Percentiles rank a stretch among this genome's conserved stretches.
phyloP scores from a whole-genome alignment of 2,888 invertebrate genomes.

The Drosophila multiciliata region DNA sequence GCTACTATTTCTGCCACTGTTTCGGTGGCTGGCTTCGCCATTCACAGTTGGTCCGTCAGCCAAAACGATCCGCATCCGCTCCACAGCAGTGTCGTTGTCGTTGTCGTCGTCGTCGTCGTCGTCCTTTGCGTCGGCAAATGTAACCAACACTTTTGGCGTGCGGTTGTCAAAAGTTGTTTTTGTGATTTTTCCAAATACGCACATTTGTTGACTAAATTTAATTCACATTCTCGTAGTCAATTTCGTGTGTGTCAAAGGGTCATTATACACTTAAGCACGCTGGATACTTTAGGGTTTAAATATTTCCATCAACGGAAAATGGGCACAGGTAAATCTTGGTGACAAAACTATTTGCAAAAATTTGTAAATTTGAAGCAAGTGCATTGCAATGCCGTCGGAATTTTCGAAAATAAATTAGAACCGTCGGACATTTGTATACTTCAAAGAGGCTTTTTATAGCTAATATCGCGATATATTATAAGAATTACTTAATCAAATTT shows the following conservation, averaged over 20 bases:
- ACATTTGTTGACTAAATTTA: constrained; percentile 3
- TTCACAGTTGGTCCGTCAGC: constrained; percentile 83
- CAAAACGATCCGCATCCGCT: constrained; percentile 71
- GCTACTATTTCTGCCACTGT: constrained; percentile 29
- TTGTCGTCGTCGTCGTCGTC: constrained; percentile 30
- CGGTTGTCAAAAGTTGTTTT: constrained; percentile 32
- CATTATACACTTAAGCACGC: constrained; percentile 66
- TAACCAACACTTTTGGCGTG: constrained; percentile 37
- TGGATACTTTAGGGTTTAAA: constrained; percentile 85
- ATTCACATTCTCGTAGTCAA: constrained; percentile 7
- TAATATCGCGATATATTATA: background rate
- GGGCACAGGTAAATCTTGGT: constrained; percentile 82
- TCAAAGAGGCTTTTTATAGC: background rate
- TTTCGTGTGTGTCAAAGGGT: constrained; percentile 12
- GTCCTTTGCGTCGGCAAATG: constrained; percentile 63
- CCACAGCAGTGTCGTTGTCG: constrained; percentile 40
- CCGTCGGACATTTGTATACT: background rate
- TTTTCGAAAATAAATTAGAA: background rate
- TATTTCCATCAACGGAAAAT: constrained; percentile 85
- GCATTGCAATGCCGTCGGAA: constrained; percentile 7
- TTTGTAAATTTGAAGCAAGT: background rate
- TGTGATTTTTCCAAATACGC: constrained; percentile 28
- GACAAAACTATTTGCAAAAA: background rate
- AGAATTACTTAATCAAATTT: background rate
- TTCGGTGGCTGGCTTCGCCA: constrained; percentile 50